A percentile compares a stretch with the other conserved stretches of the same genome.
These are phyloP conservation scores for Genyomyrus donnyi DNA, from an alignment of 2,113 vertebrate species.

Conservation along the genomic window DNA sequence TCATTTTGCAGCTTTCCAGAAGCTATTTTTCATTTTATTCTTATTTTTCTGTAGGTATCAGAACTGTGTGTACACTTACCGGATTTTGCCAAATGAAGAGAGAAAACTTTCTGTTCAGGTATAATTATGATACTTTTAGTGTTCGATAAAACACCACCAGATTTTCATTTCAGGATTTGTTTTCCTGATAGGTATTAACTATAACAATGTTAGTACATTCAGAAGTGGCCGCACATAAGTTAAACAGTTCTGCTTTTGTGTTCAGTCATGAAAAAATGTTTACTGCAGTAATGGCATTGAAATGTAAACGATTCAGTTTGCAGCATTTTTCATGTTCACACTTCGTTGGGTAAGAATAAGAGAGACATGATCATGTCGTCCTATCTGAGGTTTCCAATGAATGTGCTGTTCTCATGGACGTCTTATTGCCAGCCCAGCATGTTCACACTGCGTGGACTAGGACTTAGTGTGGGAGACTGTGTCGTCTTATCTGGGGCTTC, in stretches of 20 bases:
- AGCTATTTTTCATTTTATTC: background rate
- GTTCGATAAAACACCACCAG: background rate
- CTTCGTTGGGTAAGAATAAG: background rate
- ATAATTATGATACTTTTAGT: conserved; percentile 33
- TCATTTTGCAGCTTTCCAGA: background rate
- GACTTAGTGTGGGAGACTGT: background rate
- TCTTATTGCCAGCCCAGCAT: background rate
- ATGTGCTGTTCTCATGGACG: background rate
- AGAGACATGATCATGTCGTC: background rate
- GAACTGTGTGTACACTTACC: conserved; percentile 91
- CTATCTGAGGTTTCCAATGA: background rate
- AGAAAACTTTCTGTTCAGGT: conserved; percentile 91
- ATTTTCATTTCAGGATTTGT: background rate
- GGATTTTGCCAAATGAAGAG: conserved; percentile 88
- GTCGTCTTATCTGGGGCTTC: background rate
- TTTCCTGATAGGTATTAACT: background rate
- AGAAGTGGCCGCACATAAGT: background rate
- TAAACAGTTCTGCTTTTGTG: conserved; percentile 25
- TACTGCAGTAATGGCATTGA: background rate
- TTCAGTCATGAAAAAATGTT: background rate
- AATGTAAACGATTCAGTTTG: background rate
- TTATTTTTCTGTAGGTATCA: conserved; percentile 70
- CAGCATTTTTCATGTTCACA: background rate
- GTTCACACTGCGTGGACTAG: background rate
- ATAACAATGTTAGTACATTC: background rate